Evolutionary conservation across 2,888 invertebrate species (phyloP).

Genomic region (Nomada flava): DNA sequence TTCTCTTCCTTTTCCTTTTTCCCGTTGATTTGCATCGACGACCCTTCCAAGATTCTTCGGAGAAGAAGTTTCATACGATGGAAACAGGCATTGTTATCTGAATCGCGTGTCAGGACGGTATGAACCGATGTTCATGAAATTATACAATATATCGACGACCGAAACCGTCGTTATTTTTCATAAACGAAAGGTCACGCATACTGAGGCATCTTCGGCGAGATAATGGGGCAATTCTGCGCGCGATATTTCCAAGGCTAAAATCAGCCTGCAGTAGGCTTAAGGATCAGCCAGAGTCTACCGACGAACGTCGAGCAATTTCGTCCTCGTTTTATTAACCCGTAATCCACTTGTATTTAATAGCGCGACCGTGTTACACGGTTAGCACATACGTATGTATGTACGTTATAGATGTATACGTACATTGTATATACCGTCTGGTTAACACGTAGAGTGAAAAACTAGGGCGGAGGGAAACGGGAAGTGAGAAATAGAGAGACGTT

Average conservation of each 20-base stretch:
- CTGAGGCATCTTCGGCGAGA: constrained; percentile 41
- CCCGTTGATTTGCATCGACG: constrained; percentile 13
- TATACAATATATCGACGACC: not conserved
- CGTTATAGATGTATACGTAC: no score
- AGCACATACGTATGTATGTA: constrained; percentile 31
- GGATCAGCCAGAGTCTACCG: constrained; percentile 56
- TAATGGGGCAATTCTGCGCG: constrained; percentile 15
- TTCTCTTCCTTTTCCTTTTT: not conserved
- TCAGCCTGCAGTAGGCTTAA: constrained; percentile 13
- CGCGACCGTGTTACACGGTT: constrained; percentile 68
- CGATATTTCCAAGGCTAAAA: not conserved
- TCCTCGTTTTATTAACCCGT: constrained; percentile 81
- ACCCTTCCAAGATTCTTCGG: constrained; percentile 3
- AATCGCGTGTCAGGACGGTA: constrained; percentile 7
- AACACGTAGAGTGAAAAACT: constrained; percentile 42
- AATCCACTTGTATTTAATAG: constrained; percentile 83
- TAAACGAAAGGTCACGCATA: not conserved
- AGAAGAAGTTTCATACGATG: constrained; percentile 2
- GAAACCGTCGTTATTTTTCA: constrained; percentile 12
- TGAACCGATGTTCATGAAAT: constrained; percentile 22
- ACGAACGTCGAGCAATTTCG: constrained; percentile 79
- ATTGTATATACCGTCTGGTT: constrained; percentile 9
- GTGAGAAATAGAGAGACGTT: not conserved
- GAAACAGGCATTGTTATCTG: constrained; percentile 10
- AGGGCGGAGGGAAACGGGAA: not conserved